Evolutionary conservation across 53 echinoderm and acorn worm species (phyloP), one percentile per base, ranked within the genome.

Genomic region (Paracentrotus lividus): DNA sequence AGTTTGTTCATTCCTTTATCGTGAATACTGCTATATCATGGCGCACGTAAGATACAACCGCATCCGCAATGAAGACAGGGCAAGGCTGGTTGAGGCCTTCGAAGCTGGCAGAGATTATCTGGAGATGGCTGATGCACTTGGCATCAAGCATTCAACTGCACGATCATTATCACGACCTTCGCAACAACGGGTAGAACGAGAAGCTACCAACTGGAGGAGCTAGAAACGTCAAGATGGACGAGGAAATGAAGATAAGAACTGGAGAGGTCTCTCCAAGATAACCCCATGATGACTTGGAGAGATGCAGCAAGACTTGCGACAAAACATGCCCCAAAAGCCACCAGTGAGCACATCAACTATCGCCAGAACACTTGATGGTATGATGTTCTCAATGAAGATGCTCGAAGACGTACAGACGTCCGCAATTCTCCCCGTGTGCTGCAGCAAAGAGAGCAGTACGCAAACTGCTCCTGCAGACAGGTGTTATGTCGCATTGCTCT

Each of bases 351-450:
- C 88, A 31, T 56, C 56, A 29, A 88, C 88, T 38, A 88, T 88
- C 36, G 88, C 88, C 88, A 88, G 88, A 38, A 58, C 88, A 57
- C 58, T 88, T 4, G 88, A 56, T 88, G 88, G 88, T 9, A 88
- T 88, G 58, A 33, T 88, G 58, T 56, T 88, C 33, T 31, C 88
- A 10, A 54, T 88, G 33, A 88, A 88, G 59, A 31, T 85, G 85
- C 56, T 34, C 31, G 36, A 58, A 88, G 88, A 55, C 40, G 51
- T 44, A 21, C 85, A 49, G 51, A 10, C 88, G 4, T 38, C 88
- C 26, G 26, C 21, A 47, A 15, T 85, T 3, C 85, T 85, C 38
- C 85, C 49, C 47, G 21, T 45, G 16, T 47, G 24, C 7, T 5
- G 47, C 49, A 85, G 1, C n/a, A 27, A 24, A 49, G 85, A 12